Percentiles rank a stretch among this genome's conserved stretches.
Conservation (phyloP, 1,140 invertebrate species). For the Cardiocondyla obscurior region DNA sequence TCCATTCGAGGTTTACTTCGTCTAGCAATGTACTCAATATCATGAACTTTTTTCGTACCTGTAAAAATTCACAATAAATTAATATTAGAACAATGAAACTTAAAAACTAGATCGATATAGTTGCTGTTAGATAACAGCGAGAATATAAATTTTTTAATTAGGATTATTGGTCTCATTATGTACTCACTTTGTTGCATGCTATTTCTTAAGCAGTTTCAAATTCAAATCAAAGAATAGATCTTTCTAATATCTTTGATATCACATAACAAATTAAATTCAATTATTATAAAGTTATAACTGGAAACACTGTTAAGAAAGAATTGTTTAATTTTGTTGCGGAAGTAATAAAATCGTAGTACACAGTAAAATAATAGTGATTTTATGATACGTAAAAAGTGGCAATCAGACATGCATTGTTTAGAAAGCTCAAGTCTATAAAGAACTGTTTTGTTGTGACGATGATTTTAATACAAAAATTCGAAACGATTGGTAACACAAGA, state of each 20-base stretch:
- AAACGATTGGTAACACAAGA: background rate
- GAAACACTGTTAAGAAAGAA: background rate
- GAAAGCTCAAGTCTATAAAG: too few relatives aligned
- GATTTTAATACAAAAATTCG: background rate
- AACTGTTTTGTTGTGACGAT: too few relatives aligned
- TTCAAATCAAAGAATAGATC: background rate
- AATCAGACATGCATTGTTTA: too few relatives aligned
- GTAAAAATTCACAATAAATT: background rate
- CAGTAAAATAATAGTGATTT: background rate
- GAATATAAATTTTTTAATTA: background rate
- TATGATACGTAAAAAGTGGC: too few relatives aligned
- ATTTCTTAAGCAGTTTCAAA: background rate
- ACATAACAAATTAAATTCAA: background rate
- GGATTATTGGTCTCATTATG: background rate
- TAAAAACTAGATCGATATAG: background rate
- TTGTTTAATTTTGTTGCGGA: background rate
- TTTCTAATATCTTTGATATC: background rate
- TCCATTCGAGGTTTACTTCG: background rate
- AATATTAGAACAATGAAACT: background rate
- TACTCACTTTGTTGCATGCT: background rate
- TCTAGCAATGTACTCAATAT: background rate
- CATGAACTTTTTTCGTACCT: background rate
- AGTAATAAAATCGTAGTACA: background rate
- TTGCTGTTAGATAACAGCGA: slow-evolving; percentile 8
- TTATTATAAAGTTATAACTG: background rate